A percentile compares a stretch with the other conserved stretches of the same genome.
Conservation (phyloP, 2,113 vertebrate species). For the Redunca redunca region DNA sequence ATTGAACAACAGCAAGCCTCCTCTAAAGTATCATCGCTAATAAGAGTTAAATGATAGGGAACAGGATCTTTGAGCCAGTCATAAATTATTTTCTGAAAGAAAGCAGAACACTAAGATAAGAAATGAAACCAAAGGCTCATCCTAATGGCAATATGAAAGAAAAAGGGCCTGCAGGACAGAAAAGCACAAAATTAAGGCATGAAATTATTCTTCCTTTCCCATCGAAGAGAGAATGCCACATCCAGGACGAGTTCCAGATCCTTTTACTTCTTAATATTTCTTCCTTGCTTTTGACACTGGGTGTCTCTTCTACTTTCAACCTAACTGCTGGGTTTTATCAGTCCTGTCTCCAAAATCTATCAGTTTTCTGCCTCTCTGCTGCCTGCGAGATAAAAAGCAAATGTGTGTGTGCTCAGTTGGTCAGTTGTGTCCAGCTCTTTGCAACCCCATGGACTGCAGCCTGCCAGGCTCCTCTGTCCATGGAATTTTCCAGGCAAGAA, state of each 20-base stretch:
- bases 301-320: background rate
- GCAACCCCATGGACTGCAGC: background rate
- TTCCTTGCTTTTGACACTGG: background rate
- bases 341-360: background rate
- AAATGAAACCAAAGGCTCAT: background rate
- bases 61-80: background rate
- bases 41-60: slow-evolving; percentile 21
- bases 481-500: background rate
- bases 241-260: background rate
- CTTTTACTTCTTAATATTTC: background rate
- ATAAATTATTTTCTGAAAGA: slow-evolving; percentile 12
- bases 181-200: background rate
- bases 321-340: background rate
- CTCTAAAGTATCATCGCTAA: slow-evolving; percentile 4
- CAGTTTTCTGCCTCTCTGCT: background rate
- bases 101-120: slow-evolving; percentile 42
- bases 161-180: background rate
- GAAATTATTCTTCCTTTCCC: background rate
- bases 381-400: background rate
- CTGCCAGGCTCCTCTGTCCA: background rate
- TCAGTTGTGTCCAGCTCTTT: background rate
- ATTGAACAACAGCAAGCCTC: background rate
- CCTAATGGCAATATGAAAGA: background rate
- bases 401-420: background rate
- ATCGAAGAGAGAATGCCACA: background rate